Evolutionary conservation across 2,888 invertebrate species (phyloP), one percentile per base, ranked within the genome.

Genomic region (Drosophila subquinaria): DNA sequence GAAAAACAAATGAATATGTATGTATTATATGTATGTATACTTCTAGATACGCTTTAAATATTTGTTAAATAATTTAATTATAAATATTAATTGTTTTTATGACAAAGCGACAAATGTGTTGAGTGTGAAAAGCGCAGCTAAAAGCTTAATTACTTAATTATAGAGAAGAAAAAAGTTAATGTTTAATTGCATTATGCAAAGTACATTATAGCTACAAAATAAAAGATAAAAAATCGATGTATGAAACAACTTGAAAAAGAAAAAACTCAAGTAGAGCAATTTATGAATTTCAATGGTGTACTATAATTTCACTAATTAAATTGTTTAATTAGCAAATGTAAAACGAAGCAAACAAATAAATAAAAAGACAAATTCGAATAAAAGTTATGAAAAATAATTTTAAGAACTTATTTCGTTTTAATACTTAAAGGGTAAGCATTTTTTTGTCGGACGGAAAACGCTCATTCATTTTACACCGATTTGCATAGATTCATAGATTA

Each of bases 241-340:
- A 64, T 69, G 17, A 66, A 79, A 73, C 56, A 67, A 56, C 36
- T 30, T 15, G 27, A 56, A 62, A 48, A 17, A 20, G 42, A 47
- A 64, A 4, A 57, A 52, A 69, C 11, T 45, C 20, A 57, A 67
- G 45, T 47, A 38, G 61, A 55, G 66, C 50, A 79, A 73, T 52
- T 77, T 71, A 69, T 67, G 68, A 77, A 72, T 57, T 71, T 78
- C 69, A 67, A 73, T 73, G 69, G 68, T 71, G 73, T 82, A 81
- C 66, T 73, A 76, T 79, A 76, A 71, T 76, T 84, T 87, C 69
- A 87, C 80, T 80, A 70, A 84, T 80, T 82, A 76, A 79, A 70
- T 69, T 79, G 83, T 82, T 83, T 73, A 81, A 82, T 78, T 69
- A 81, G 78, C 74, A 79, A 71, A 66, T 63, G 61, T 68, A 62